phyloP scores from a whole-genome alignment of 1,140 invertebrate genomes.

The Drosophila aff. region DNA sequence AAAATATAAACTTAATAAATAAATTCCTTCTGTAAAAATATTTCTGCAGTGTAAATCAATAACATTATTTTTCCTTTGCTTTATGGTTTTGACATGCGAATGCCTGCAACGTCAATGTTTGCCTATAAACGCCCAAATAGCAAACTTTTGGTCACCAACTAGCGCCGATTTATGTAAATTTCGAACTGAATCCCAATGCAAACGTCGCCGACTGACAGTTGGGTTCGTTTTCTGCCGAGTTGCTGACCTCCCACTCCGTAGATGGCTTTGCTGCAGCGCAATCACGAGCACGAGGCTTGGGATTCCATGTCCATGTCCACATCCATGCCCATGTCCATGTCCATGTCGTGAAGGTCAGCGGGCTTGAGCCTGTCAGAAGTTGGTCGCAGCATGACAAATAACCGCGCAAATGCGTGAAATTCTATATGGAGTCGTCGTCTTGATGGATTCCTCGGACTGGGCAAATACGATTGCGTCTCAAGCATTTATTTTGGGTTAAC shows the following conservation, averaged over 20 bases:
- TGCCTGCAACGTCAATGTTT: constrained; percentile 61
- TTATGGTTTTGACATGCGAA: constrained; percentile 56
- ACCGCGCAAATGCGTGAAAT: constrained; percentile 76
- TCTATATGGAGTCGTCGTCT: constrained; percentile 51
- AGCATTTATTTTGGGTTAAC: constrained; percentile 68
- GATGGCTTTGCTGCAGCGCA: constrained; percentile 67
- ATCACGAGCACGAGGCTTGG: constrained; percentile 53
- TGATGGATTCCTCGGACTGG: constrained; percentile 56
- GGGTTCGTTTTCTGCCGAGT: constrained; percentile 28
- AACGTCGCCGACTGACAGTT: constrained; percentile 44
- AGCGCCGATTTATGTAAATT: constrained; percentile 75
- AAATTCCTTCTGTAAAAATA: not conserved
- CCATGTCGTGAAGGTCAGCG: constrained; percentile 75
- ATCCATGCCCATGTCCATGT: constrained; percentile 30
- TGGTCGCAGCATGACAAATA: constrained; percentile 69
- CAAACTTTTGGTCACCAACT: constrained; percentile 42
- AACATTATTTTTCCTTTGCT: constrained; percentile 51
- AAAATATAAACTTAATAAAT: not conserved
- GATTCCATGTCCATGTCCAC: constrained; percentile 26
- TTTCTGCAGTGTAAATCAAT: constrained; percentile 18
- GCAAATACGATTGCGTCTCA: constrained; percentile 56
- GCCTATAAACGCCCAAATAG: constrained; percentile 53
- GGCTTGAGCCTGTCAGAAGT: constrained; percentile 60
- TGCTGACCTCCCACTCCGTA: constrained; percentile 68
- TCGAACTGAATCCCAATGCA: constrained; percentile 36